Percentiles rank a stretch among this genome's conserved stretches.
Evolutionary conservation across 2,113 vertebrate genomes (phyloP).

Genomic region (Lonchura striata): DNA sequence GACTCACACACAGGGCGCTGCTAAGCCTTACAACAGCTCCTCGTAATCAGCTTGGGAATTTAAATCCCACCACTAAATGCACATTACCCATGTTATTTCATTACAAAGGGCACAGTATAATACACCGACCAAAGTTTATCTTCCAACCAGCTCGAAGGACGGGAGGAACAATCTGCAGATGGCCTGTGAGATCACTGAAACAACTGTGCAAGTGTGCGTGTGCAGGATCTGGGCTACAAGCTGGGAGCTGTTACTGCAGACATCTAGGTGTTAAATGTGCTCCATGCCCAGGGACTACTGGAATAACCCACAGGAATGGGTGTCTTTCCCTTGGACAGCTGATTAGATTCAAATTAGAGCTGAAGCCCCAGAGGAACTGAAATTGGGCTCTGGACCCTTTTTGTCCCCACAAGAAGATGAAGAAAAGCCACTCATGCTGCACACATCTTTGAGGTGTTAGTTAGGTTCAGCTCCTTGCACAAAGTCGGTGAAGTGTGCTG

Average conservation of each 20-base stretch:
- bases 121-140: slow-evolving; percentile 60
- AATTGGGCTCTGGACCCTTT: background rate
- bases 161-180: background rate
- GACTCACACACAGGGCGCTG: background rate
- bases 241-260: background rate
- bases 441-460: rapidly evolving
- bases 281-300: background rate
- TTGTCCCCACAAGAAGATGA: background rate
- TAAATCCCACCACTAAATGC: slow-evolving; percentile 56
- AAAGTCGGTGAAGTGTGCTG: no score
- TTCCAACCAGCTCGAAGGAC: slow-evolving; percentile 30
- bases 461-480: background rate
- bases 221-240: background rate
- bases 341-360: background rate
- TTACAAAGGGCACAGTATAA: slow-evolving; percentile 69
- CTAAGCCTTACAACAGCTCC: background rate
- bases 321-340: background rate
- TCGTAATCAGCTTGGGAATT: slow-evolving; percentile 60
- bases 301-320: rapidly evolving
- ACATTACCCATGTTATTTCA: slow-evolving; percentile 54
- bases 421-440: background rate
- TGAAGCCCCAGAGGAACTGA: background rate
- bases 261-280: background rate
- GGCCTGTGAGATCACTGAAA: background rate
- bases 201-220: no score